Conservation (phyloP, 2,888 invertebrate genomes). For the Synanthedon myopaeformis region DNA sequence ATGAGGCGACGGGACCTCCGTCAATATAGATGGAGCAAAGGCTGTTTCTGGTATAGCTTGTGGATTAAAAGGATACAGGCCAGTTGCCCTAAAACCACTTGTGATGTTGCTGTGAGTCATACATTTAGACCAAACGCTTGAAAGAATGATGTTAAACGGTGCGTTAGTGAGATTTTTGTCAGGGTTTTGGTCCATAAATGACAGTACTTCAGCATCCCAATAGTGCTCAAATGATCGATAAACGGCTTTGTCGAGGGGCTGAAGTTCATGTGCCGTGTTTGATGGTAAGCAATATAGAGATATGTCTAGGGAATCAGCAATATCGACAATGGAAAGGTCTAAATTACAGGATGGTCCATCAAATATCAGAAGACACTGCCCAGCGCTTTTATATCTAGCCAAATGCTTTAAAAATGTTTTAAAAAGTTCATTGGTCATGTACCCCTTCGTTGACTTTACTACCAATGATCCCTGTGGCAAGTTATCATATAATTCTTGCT, state of each 20-base stretch:
- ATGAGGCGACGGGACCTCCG: too few relatives aligned
- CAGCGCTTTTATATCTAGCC: slow-evolving; percentile 8
- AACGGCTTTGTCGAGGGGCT: background rate
- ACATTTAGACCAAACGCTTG: too few relatives aligned
- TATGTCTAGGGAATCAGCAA: slow-evolving; percentile 9
- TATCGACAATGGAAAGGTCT: slow-evolving; percentile 10
- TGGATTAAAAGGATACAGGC: too few relatives aligned
- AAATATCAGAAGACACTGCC: slow-evolving; percentile 12
- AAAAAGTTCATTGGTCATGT: slow-evolving; percentile 4
- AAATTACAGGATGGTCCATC: slow-evolving; percentile 10
- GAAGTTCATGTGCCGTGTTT: background rate
- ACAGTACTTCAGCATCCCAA: background rate
- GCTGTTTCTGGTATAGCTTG: too few relatives aligned
- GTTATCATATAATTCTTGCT: slow-evolving; percentile 2
- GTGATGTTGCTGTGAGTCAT: too few relatives aligned
- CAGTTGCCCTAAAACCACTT: too few relatives aligned
- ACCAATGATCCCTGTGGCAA: background rate
- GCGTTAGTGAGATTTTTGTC: background rate
- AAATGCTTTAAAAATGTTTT: slow-evolving; percentile 9
- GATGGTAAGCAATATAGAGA: slow-evolving; percentile 4
- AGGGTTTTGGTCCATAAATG: background rate
- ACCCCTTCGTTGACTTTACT: background rate
- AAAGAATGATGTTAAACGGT: background rate
- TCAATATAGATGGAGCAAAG: too few relatives aligned
- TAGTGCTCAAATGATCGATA: background rate